Evolutionary conservation across 2,113 vertebrate genomes (phyloP), one percentile per base, ranked within the genome.

Genomic region (Anser brachyrhynchus): DNA sequence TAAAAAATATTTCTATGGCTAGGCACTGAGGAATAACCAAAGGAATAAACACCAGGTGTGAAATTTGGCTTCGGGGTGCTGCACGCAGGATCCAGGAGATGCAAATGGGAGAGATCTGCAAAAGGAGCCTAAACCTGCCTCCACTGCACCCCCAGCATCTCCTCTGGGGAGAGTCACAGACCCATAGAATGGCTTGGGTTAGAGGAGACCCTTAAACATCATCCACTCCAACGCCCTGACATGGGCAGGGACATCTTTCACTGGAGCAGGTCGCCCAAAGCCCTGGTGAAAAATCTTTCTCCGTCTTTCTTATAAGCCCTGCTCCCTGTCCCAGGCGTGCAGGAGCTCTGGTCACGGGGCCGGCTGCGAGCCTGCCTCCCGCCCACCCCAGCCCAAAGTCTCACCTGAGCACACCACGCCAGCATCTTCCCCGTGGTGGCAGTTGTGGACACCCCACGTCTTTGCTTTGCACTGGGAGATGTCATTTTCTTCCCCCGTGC

Each of bases 321-420:
- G 10, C n/a, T 49, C 23, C 19, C 46, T 6, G 10, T 16, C 41
- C 15, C 25, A 19, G 28, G 26, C 29, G 16, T 26, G 1, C 65
- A 64, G 35, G 29, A 84, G 13, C 65, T 72, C 74, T 65, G 31
- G 51, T 13, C 23, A 26, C 7, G 7, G 26, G 51, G 13, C 51
- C 13, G 13, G 25, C 39, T 64, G 23, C 28, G 25, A 64, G 35
- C 14, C 35, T 64, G 19, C n/a, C 54, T 46, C 33, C 4, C 2
- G 18, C 64, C 12, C 23, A 11, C 35, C 43, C 37, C 33, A 1
- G 17, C 28, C 39, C 6, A 2, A 0, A 0, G 37, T 39, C 84
- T 94, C 89, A 97, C 96, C 96, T 57, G 79, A 13, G 1, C 96
- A 96, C 52, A 95, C 72, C 59, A 90, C 93, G 0, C 92, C 49